Evolutionary conservation across 2,797 vertebrate species (phyloP).

Genomic region (Sus cebifrons): DNA sequence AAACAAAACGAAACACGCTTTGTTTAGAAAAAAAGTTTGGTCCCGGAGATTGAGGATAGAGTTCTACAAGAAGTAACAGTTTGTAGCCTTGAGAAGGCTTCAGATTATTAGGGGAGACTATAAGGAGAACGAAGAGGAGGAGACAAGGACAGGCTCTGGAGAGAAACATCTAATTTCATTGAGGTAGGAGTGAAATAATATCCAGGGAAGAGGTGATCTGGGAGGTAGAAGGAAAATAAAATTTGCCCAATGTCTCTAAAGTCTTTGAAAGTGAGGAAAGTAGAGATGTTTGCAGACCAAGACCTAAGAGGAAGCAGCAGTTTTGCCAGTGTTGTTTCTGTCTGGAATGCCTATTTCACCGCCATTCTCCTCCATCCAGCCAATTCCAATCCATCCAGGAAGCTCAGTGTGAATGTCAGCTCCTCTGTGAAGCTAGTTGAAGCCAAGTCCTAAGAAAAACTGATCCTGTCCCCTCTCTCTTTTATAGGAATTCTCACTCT

Average conservation of each 20-base stretch:
- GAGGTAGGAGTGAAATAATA: neutral
- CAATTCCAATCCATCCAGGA: neutral
- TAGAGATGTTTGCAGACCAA: neutral
- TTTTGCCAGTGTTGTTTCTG: neutral
- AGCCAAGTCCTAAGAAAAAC: neutral
- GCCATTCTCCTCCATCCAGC: neutral
- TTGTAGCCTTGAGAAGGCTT: neutral
- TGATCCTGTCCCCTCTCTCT: neutral
- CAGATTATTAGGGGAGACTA: neutral
- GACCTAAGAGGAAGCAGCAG: neutral
- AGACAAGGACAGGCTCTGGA: neutral
- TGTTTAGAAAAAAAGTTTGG: neutral
- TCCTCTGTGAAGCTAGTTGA: neutral
- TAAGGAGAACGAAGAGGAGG: neutral
- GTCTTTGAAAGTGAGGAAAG: constrained; percentile 8
- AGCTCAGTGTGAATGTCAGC: neutral
- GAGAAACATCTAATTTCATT: neutral
- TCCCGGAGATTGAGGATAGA: neutral
- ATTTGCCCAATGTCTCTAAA: neutral
- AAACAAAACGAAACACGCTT: neutral
- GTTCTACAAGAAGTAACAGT: neutral
- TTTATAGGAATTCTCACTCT: neutral
- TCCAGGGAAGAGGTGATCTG: neutral
- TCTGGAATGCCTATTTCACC: neutral
- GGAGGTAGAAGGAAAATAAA: constrained; percentile 9